Conservation (phyloP, 2,888 invertebrate species). For the Blastobasis lacticolella region DNA sequence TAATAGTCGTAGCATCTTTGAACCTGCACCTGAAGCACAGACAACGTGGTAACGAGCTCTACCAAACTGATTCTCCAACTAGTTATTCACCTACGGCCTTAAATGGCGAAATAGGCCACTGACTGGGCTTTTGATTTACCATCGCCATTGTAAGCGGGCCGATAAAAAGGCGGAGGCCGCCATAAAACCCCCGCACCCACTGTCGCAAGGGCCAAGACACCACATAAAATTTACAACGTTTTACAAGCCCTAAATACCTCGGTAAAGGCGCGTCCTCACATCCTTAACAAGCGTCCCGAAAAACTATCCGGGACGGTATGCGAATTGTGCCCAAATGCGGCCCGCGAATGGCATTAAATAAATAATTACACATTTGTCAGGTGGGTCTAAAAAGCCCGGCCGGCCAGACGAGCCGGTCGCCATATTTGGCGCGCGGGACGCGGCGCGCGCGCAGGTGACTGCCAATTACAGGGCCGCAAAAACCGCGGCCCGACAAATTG, state of each 20-base stretch:
- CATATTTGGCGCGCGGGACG: slow-evolving; percentile 53
- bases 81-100: too few species aligned
- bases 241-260: neutral
- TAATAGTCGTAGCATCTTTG: too few species aligned
- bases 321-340: slow-evolving; percentile 65
- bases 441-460: slow-evolving; percentile 51
- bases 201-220: neutral
- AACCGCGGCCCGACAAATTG: slow-evolving; percentile 67
- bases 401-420: slow-evolving; percentile 45
- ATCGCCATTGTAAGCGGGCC: too few species aligned
- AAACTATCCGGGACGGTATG: slow-evolving; percentile 45
- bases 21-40: too few species aligned
- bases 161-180: too few species aligned
- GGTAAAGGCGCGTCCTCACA: neutral
- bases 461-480: slow-evolving; percentile 66
- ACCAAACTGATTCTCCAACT: too few species aligned
- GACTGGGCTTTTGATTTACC: too few species aligned
- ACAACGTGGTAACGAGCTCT: too few species aligned
- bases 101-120: too few species aligned
- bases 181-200: too few species aligned
- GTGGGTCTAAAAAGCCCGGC: slow-evolving; percentile 65
- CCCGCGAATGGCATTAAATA: slow-evolving; percentile 62
- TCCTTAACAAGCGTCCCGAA: slow-evolving; percentile 33
- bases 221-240: neutral
- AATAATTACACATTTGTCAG: slow-evolving; percentile 75